Evolutionary conservation across 2,888 invertebrate species (phyloP), one percentile per base, ranked within the genome.

Genomic region (Stenolophus ochropezus): DNA sequence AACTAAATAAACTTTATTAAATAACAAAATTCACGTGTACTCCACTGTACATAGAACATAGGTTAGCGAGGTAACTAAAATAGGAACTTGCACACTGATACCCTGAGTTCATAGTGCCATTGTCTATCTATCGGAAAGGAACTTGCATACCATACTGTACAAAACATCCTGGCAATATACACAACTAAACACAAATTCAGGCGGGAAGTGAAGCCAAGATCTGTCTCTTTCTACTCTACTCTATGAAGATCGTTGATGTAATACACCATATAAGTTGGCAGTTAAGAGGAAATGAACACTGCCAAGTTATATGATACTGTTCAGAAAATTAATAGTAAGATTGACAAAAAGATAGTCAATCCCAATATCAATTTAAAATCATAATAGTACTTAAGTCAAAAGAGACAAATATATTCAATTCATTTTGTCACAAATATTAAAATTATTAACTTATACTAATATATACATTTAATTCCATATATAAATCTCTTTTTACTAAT

Each of bases 81-180:
- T 73, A 80, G 80, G 80, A 80, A 80, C 80, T 80, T 80, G 80
- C 80, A 73, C 71, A 27, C 56, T 33, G 14, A 76, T 73, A 80
- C 80, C 80, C 80, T 80, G 80, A 80, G 80, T 73, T 73, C 47
- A 11, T 8, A 51, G 56, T 80, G 80, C 80, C 80, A 80, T 80
- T 80, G 80, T 42, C 79, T 80, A 80, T 16, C 58, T 80, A 79
- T 53, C n/a, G 33, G 58, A 83, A 82, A 89, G 89, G 89, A 89
- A 89, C 89, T 89, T 87, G 88, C 86, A 89, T 89, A 89, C 89
- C 89, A 87, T 86, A 88, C 87, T 87, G 84, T 86, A 86, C 86
- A 85, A 82, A 85, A 84, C 84, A 83, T 82, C 71, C 78, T 81
- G 76, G 79, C 79, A 65, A 82, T 82, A 42, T 49, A 83, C 76